Evolutionary conservation across 2,888 invertebrate species (phyloP).

Genomic region (Drosophila incognita): DNA sequence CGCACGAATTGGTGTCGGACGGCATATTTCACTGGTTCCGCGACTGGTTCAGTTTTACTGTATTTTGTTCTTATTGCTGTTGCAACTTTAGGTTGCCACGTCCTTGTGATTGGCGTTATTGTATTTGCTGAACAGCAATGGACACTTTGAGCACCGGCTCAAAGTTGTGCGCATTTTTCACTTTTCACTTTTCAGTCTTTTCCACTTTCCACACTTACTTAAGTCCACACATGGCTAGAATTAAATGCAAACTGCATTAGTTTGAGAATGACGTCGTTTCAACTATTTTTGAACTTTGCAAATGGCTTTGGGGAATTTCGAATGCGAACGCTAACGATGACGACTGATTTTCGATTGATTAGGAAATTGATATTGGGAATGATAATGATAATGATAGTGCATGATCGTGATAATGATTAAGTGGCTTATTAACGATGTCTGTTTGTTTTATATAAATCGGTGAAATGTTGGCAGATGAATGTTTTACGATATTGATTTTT

Average conservation of each 20-base stretch:
- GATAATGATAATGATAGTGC: constrained; percentile 7
- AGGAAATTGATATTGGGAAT: constrained; percentile 4
- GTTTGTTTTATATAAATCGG: constrained; percentile 6
- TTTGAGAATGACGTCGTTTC: constrained; percentile 17
- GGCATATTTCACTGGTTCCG: constrained; percentile 59
- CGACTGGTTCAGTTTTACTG: background rate
- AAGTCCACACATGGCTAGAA: constrained; percentile 25
- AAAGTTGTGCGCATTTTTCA: constrained; percentile 70
- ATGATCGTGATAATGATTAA: constrained; percentile 30
- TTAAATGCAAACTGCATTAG: constrained; percentile 32
- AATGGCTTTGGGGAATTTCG: background rate
- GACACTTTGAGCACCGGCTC: constrained; percentile 41
- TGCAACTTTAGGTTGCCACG: constrained; percentile 56
- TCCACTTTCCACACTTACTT: constrained; percentile 15
- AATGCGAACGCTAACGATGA: constrained; percentile 1
- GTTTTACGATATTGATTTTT: constrained; percentile 1
- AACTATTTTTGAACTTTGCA: background rate
- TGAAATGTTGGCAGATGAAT: background rate
- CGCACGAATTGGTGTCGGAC: constrained; percentile 76
- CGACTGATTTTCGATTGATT: constrained; percentile 2
- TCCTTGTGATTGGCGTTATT: constrained; percentile 67
- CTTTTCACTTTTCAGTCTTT: constrained; percentile 1
- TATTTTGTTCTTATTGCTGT: background rate
- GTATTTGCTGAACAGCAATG: constrained; percentile 61
- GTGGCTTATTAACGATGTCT: constrained; percentile 16